phyloP scores from a whole-genome alignment of 2,888 invertebrate species.

The Holacanthella duospinosa region DNA sequence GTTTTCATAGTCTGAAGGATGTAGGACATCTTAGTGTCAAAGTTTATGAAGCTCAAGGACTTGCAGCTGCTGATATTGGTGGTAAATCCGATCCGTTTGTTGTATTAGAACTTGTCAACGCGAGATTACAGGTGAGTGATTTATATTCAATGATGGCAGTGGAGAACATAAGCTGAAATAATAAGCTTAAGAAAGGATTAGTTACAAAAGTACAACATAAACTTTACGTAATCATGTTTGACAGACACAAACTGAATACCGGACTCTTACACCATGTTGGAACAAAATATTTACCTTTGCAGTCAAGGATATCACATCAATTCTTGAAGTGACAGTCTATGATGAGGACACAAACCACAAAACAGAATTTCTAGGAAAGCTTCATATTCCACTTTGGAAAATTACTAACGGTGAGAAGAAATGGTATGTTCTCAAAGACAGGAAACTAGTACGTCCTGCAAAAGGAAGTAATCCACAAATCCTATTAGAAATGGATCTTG shows the following conservation, averaged over 20 bases:
- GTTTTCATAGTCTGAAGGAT: slow-evolving; percentile 65
- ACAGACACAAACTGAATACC: slow-evolving; percentile 97
- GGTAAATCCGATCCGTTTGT: slow-evolving; percentile 99
- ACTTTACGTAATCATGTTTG: background rate
- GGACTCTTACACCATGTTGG: slow-evolving; percentile 92
- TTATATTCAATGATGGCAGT: background rate
- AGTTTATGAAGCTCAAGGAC: slow-evolving; percentile 64
- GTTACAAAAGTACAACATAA: background rate
- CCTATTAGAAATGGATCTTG: slow-evolving; percentile 75
- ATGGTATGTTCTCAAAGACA: slow-evolving; percentile 95
- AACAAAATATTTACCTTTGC: slow-evolving; percentile 97
- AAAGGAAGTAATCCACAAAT: slow-evolving; percentile 87
- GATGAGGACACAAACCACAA: slow-evolving; percentile 98
- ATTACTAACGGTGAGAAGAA: slow-evolving; percentile 81
- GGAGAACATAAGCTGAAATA: too few relatives aligned
- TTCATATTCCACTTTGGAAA: slow-evolving; percentile 73
- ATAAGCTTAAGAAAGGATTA: background rate
- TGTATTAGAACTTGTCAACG: slow-evolving; percentile 87
- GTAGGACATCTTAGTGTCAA: slow-evolving; percentile 91
- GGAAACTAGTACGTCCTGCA: slow-evolving; percentile 77
- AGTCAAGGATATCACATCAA: slow-evolving; percentile 91
- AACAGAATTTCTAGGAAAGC: slow-evolving; percentile 90
- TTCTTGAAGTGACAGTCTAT: slow-evolving; percentile 87
- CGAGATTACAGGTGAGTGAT: slow-evolving; percentile 52
- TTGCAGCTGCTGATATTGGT: slow-evolving; percentile 89